Percentiles rank a stretch among this genome's conserved stretches.
These are phyloP conservation scores for Lagenorhynchus albirostris DNA, from an alignment of 2,113 vertebrate genomes.

Conservation along the genomic window DNA sequence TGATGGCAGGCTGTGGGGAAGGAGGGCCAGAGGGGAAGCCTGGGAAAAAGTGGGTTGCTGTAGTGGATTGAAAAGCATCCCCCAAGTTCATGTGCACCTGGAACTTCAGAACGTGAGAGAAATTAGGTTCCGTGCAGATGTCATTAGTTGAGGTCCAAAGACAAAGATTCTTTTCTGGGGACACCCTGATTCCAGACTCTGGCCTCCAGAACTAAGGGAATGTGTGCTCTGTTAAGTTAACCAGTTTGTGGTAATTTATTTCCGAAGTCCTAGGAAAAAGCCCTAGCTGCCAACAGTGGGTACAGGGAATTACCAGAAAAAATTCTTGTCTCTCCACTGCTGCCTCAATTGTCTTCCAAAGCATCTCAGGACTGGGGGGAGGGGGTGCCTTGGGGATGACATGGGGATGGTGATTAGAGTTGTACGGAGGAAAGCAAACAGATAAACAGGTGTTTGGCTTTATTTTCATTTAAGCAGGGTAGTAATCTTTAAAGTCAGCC, in stretches of 20 bases:
- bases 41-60: neutral
- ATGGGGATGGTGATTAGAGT: accelerated
- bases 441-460: neutral
- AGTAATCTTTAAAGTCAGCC: neutral
- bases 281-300: neutral
- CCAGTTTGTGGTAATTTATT: neutral
- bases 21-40: neutral
- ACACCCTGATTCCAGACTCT: neutral
- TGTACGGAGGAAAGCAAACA: neutral
- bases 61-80: too few relatives aligned
- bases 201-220: neutral
- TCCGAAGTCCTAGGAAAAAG: neutral
- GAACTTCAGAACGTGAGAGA: neutral
- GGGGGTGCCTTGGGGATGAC: neutral
- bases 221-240: neutral
- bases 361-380: neutral
- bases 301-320: neutral
- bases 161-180: neutral
- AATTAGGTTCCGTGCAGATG: neutral
- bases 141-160: neutral
- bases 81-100: neutral
- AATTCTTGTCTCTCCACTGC: neutral
- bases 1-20: neutral
- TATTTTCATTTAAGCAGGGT: neutral
- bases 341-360: neutral